Conservation (phyloP, 2,797 vertebrate genomes). For the Catostomus latipinnis region DNA sequence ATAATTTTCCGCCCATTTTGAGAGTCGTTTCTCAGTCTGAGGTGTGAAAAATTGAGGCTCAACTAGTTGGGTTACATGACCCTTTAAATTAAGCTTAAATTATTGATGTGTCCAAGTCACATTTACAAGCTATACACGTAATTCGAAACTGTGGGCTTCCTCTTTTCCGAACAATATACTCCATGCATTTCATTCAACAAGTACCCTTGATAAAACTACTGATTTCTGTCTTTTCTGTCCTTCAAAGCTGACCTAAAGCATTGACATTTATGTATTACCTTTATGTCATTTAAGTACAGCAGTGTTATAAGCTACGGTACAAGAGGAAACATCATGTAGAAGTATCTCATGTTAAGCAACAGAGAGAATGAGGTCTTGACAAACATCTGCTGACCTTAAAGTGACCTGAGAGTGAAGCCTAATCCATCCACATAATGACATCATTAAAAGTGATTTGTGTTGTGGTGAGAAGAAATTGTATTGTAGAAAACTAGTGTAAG, state of each 20-base stretch:
- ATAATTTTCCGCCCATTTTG: too few species aligned
- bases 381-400: neutral
- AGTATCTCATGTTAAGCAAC: neutral
- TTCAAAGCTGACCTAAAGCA: neutral
- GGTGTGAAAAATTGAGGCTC: too few species aligned
- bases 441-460: slow-evolving; percentile 69
- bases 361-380: neutral
- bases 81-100: too few species aligned
- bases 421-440: slow-evolving; percentile 52
- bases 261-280: neutral
- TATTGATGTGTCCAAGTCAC: too few species aligned
- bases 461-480: slow-evolving; percentile 60
- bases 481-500: slow-evolving; percentile 61
- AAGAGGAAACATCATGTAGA: neutral
- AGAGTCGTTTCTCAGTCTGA: too few species aligned
- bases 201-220: neutral
- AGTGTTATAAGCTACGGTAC: neutral
- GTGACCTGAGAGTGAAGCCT: neutral
- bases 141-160: neutral
- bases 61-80: too few species aligned
- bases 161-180: slow-evolving; percentile 8
- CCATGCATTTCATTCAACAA: slow-evolving; percentile 16
- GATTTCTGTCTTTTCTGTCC: neutral
- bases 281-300: slow-evolving; percentile 3
- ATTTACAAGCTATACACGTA: neutral